Evolutionary conservation across 2,797 vertebrate species (phyloP).

Genomic region (Pangasius macronema): DNA sequence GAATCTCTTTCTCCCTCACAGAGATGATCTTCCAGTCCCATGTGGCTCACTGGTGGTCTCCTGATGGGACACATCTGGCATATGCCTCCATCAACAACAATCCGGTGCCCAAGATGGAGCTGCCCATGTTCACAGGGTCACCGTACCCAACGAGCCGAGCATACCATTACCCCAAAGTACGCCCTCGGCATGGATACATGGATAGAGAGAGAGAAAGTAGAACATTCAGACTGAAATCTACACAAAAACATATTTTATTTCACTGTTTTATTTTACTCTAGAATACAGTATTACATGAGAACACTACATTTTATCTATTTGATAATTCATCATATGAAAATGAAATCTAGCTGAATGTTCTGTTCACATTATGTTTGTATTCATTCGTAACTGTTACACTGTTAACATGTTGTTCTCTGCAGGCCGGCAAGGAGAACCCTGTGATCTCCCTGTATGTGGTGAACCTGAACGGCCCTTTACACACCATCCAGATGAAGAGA

Average conservation of each 20-base stretch:
- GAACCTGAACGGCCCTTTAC: slow-evolving; percentile 91
- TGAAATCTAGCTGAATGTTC: not conserved
- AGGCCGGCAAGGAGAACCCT: slow-evolving; percentile 96
- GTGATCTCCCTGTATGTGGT: slow-evolving; percentile 91
- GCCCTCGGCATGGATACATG: not conserved
- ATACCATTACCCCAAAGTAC: slow-evolving; percentile 96
- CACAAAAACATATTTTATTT: not conserved
- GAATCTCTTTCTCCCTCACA: slow-evolving; percentile 59
- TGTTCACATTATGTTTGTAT: not conserved
- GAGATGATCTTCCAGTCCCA: slow-evolving; percentile 95
- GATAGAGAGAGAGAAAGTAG: not conserved
- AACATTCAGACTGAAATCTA: not conserved
- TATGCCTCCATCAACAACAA: slow-evolving; percentile 95
- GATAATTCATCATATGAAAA: not conserved
- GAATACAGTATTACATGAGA: not conserved
- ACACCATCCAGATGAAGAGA: slow-evolving; percentile 92
- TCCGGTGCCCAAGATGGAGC: slow-evolving; percentile 91
- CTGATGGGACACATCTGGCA: slow-evolving; percentile 89
- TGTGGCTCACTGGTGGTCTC: slow-evolving; percentile 98
- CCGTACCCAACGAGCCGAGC: slow-evolving; percentile 86
- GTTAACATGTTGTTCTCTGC: not conserved
- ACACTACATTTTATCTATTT: not conserved
- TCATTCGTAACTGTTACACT: not conserved
- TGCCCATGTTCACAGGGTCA: slow-evolving; percentile 87
- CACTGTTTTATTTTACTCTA: not conserved